Evolutionary conservation across 2,888 invertebrate species (phyloP).

Genomic region (Teleogryllus oceanicus): DNA sequence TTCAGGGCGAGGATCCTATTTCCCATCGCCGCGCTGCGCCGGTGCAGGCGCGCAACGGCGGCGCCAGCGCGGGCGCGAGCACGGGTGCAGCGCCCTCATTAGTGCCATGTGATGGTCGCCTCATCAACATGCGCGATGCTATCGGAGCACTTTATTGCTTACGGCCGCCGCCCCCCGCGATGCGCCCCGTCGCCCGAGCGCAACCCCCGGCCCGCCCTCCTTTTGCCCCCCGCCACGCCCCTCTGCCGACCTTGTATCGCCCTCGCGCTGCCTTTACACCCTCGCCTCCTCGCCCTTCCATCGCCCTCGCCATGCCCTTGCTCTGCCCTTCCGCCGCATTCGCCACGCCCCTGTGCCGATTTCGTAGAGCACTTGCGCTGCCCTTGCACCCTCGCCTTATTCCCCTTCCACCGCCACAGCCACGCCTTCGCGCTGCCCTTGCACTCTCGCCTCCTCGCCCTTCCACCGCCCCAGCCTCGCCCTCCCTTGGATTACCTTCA

Average conservation of each 20-base stretch:
- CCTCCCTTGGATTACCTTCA: neutral
- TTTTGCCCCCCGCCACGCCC: neutral
- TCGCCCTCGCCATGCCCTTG: no score
- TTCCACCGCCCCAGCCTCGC: neutral
- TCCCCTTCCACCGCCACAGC: neutral
- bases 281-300: neutral
- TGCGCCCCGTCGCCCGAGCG: no score
- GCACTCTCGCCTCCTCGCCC: neutral
- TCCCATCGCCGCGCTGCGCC: neutral
- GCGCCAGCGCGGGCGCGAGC: neutral
- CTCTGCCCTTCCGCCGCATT: neutral
- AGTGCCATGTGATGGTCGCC: slow-evolving; percentile 18
- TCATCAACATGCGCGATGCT: slow-evolving; percentile 18
- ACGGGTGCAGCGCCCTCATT: slow-evolving; percentile 18
- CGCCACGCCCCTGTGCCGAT: neutral
- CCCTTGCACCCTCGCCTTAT: neutral
- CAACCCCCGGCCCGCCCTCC: no score
- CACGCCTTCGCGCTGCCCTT: neutral
- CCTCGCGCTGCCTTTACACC: neutral
- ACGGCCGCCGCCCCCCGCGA: neutral
- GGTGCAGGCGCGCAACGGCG: neutral
- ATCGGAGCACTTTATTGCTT: slow-evolving; percentile 18
- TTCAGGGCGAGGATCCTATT: no score
- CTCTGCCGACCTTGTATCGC: neutral
- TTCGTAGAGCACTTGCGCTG: neutral